Percentiles rank a stretch among this genome's conserved stretches.
phyloP scores from a whole-genome alignment of 2,888 invertebrate species.

The Troides helena region DNA sequence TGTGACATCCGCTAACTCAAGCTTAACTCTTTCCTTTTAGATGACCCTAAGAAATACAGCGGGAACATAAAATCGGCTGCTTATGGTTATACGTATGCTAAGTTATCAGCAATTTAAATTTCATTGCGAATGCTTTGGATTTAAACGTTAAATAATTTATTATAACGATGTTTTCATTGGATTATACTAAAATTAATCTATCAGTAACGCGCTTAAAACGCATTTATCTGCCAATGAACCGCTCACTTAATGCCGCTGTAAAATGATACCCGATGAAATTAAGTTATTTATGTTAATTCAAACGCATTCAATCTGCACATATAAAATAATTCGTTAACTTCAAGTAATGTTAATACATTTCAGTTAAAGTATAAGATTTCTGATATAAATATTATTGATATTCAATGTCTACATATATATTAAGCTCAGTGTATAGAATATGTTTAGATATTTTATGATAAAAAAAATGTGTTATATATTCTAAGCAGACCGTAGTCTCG shows the following conservation, averaged over 20 bases:
- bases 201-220: background rate
- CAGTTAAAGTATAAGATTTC: background rate
- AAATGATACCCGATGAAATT: constrained; percentile 9
- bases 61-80: background rate
- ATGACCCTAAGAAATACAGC: background rate
- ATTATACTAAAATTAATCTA: constrained; percentile 1
- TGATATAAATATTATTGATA: background rate
- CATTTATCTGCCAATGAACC: constrained; percentile 1
- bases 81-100: background rate
- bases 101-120: background rate
- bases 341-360: background rate
- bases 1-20: no score
- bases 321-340: background rate
- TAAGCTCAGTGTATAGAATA: no score
- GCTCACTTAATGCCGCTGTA: constrained; percentile 3
- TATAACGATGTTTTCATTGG: constrained; percentile 1
- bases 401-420: no score
- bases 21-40: no score
- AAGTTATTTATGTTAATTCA: constrained; percentile 20
- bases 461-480: background rate
- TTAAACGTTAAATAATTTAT: background rate
- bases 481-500: background rate
- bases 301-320: background rate
- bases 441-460: background rate
- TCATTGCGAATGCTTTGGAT: background rate